phyloP scores from a whole-genome alignment of 2,888 invertebrate species.

The Apantesis nais region DNA sequence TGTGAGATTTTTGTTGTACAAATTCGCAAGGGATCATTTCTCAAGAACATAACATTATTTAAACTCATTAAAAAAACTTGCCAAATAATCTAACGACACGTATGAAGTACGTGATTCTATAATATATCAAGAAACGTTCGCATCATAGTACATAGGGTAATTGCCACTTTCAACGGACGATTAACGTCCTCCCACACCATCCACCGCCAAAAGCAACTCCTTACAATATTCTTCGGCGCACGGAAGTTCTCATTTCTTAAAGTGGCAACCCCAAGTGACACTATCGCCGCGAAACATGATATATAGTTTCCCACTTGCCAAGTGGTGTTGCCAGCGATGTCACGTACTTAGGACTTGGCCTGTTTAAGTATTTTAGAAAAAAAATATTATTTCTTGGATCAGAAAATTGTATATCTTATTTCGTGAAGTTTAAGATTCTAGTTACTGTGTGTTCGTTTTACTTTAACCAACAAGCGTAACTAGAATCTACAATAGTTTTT shows the following conservation, averaged over 20 bases:
- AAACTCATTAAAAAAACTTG: background rate
- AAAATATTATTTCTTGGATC: background rate
- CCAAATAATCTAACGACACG: background rate
- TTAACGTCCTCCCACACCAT: background rate
- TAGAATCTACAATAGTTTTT: background rate
- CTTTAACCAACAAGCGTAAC: background rate
- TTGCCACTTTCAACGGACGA: conserved; percentile 5
- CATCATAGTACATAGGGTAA: background rate
- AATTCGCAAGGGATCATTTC: background rate
- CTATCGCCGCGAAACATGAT: conserved; percentile 4
- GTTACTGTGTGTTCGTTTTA: background rate
- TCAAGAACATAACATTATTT: background rate
- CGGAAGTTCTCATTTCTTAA: conserved; percentile 6
- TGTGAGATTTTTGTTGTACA: background rate
- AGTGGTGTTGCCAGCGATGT: conserved; percentile 1
- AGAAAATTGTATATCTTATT: background rate
- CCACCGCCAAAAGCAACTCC: background rate
- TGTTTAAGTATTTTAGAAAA: background rate
- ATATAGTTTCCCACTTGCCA: conserved; percentile 2
- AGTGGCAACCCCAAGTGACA: conserved; percentile 8
- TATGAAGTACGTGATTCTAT: background rate
- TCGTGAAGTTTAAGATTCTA: too few species aligned
- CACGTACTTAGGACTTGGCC: conserved; percentile 3
- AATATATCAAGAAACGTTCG: background rate
- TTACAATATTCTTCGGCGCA: background rate